These are phyloP conservation scores for Himalopsyche tibetana DNA, from an alignment of 2,888 invertebrate genomes.

Conservation along the genomic window DNA sequence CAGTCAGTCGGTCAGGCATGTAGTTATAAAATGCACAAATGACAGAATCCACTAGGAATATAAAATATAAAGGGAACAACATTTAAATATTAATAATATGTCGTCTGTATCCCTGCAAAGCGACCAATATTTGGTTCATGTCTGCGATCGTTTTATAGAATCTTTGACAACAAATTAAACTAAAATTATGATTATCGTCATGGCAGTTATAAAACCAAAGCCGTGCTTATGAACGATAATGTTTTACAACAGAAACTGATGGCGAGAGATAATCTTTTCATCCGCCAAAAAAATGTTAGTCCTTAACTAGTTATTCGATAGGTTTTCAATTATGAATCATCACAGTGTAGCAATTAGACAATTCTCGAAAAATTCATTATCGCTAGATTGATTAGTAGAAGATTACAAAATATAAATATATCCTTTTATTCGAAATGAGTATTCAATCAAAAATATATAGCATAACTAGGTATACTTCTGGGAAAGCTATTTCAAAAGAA, in stretches of 20 bases:
- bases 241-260: neutral
- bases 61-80: conserved; percentile 5
- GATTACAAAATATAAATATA: conserved; percentile 41
- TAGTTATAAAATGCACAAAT: neutral
- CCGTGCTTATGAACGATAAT: too few relatives aligned
- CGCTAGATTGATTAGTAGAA: conserved; percentile 16
- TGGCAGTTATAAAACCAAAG: too few relatives aligned
- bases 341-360: neutral
- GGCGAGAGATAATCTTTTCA: neutral
- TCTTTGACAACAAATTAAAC: too few relatives aligned
- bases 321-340: conserved; percentile 8
- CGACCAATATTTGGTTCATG: conserved; percentile 3
- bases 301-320: neutral
- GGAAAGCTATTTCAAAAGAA: conserved; percentile 36
- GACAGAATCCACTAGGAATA: conserved; percentile 1
- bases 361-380: neutral
- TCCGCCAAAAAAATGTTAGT: conserved; percentile 11
- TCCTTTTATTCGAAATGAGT: conserved; percentile 22
- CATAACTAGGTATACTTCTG: conserved; percentile 27
- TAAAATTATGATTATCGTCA: too few relatives aligned
- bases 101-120: neutral
- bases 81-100: neutral
- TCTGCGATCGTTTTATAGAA: neutral
- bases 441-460: conserved; percentile 39
- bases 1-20: conserved; percentile 8